Base-by-base conservation (phyloP, 2,797 vertebrate species). In the Aphelocoma californica region DNA sequence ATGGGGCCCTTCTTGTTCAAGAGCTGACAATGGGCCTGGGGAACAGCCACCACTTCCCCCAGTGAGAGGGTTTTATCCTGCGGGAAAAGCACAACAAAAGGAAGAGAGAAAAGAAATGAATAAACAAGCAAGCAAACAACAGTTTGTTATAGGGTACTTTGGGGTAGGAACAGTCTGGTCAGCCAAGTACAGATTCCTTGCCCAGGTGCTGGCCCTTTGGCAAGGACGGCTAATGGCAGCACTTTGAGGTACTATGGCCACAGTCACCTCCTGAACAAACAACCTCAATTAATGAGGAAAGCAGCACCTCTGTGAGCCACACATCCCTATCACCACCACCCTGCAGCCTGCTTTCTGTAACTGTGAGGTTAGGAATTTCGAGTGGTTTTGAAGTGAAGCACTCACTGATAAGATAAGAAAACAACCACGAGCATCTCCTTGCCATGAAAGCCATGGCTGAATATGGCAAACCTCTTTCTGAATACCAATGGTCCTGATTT, bases 151-250 rank as follows among this genome's bases (percentile, higher is more conserved):
- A 71, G 70, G 6, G 45, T 14, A 31, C 45, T 81, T 7, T 3
- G 5, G 20, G 8, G 26, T 23, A 67, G 53, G 40, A 88, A 83
- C 45, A 71, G 29, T 14, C 40, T 74, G 57, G 25, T 67, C 75
- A 77, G 81, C 23, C 81, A 88, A 73, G 38, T 5, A 67, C 38
- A 69, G 88, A 51, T n/a, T 69, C 58, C 36, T 36, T 1, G 10
- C 18, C 40, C 66, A 53, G 78, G 19, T 60, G 50, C 57, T 21
- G 62, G 50, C 44, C 26, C 34, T 69, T 32, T 3, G 2, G n/a
- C 0, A 0, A 74, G 74, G 54, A 86, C 0, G 2, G 48, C 53
- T 53, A n/a, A 47, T 2, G 31, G 62, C 62, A 71, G 45, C 0
- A 0, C 4, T 36, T 36, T 36, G 36, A 36, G 36, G 40, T 44